Percentiles rank a stretch among this genome's conserved stretches.
Evolutionary conservation across 2,113 vertebrate species (phyloP).

Genomic region (Myiozetetes cayanensis): DNA sequence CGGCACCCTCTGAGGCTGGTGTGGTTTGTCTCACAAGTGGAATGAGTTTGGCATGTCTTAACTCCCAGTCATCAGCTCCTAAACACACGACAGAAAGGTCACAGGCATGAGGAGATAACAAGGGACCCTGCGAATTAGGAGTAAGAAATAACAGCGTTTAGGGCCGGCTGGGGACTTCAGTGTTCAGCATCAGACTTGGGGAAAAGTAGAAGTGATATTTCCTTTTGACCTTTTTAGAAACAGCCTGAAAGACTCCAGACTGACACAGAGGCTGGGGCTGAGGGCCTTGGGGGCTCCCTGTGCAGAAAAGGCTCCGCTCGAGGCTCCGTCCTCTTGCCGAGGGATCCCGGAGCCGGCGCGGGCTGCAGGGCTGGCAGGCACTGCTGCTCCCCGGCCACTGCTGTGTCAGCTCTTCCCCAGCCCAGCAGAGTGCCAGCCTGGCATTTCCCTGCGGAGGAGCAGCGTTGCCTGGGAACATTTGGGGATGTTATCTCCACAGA

Average conservation of each 20-base stretch:
- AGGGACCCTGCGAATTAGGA: background rate
- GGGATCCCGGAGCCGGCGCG: background rate
- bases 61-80: conserved; percentile 19
- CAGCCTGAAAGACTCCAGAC: background rate
- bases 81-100: conserved; percentile 31
- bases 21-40: background rate
- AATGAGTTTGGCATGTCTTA: conserved; percentile 9
- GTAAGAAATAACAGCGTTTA: background rate
- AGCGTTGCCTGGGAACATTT: accelerated
- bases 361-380: background rate
- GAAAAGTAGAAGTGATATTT: conserved; percentile 28
- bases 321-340: background rate
- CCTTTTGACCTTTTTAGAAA: conserved; percentile 47
- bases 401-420: background rate
- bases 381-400: background rate
- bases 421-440: background rate
- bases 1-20: background rate
- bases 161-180: background rate
- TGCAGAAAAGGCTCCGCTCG: background rate
- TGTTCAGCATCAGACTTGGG: background rate
- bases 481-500: accelerated
- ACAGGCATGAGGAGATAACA: background rate
- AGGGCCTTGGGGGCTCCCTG: background rate
- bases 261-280: background rate
- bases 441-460: accelerated